Conservation (phyloP, 2,113 vertebrate species). For the Poeciliopsis occidentalis region DNA sequence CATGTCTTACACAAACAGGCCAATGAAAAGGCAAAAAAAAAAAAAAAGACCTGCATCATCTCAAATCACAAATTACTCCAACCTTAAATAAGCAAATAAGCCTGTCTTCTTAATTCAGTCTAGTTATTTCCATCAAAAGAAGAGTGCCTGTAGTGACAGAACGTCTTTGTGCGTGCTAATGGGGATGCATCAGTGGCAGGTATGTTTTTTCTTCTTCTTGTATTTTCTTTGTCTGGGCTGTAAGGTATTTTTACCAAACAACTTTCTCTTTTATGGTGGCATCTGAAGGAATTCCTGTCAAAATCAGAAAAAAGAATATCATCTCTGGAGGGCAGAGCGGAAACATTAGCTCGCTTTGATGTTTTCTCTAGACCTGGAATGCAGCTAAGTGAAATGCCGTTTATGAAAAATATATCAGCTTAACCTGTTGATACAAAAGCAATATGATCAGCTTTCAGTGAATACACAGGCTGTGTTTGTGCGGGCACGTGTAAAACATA, state of each 20-base stretch:
- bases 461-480: constrained; percentile 5
- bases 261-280: constrained; percentile 39
- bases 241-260: constrained; percentile 25
- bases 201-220: constrained; percentile 13
- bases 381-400: constrained; percentile 12
- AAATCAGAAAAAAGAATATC: constrained; percentile 50
- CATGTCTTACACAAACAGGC: not conserved
- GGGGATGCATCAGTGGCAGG: constrained; percentile 14
- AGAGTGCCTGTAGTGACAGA: constrained; percentile 3
- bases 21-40: not conserved
- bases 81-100: constrained; percentile 11
- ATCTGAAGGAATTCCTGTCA: constrained; percentile 64
- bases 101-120: constrained; percentile 23
- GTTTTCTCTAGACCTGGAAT: constrained; percentile 18
- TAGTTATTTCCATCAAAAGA: constrained; percentile 31
- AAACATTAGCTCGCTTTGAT: constrained; percentile 49
- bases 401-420: constrained; percentile 30
- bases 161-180: constrained; percentile 25
- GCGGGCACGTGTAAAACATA: not conserved
- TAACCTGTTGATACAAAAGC: constrained; percentile 39
- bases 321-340: constrained; percentile 44
- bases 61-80: not conserved
- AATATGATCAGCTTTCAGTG: constrained; percentile 18
- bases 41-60: constrained; percentile 5
- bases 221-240: constrained; percentile 31